Evolutionary conservation across 1,140 invertebrate species (phyloP), one percentile per base, ranked within the genome.

Genomic region (Luehdorfia chinensis): DNA sequence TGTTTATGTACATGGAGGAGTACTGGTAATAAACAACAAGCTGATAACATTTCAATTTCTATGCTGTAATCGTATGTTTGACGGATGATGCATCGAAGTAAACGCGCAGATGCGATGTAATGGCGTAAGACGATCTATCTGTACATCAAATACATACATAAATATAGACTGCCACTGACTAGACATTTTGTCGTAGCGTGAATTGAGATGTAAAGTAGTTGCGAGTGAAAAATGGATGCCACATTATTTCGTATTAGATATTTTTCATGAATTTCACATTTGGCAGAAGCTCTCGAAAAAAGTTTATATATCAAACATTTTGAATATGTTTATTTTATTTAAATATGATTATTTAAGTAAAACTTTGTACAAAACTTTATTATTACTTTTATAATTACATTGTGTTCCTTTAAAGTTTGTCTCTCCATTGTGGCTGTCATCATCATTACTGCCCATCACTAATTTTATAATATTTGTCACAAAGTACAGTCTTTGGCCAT

Each of bases 31-130:
- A 43, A 43, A 30, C 15, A 28, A 43, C 39, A 43, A 28, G 39
- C 15, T 43, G 39, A 43, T 43, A 28, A 41, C 37, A 41, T 41
- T 41, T 41, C 37, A 41, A 41, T 41, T 41, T 41, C 37, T 27
- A 41, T 41, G 37, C 37, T 14, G 37, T 27, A 41, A 41, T 41
- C 11, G 37, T 41, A 21, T 27, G 21, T 27, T 14, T 41, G 37
- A 37, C 18, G 19, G 23, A 27, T 41, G 21, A 41, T 41, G 25
- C 37, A 41, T 12, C 19, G 11, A 8, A 27, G 21, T 37, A 37
- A 21, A 41, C 12, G 37, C 37, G 37, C 37, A 41, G 37, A 41
- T 41, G 37, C 21, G 37, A 4, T 41, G 23, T 15, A 19, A 27
- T 41, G 37, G 21, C 37, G 37, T 41, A 41, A 41, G 31, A 25